Percentiles rank a stretch among this genome's conserved stretches.
Conservation (phyloP, 2,888 invertebrate species). For the Chaetoderma sp. region DNA sequence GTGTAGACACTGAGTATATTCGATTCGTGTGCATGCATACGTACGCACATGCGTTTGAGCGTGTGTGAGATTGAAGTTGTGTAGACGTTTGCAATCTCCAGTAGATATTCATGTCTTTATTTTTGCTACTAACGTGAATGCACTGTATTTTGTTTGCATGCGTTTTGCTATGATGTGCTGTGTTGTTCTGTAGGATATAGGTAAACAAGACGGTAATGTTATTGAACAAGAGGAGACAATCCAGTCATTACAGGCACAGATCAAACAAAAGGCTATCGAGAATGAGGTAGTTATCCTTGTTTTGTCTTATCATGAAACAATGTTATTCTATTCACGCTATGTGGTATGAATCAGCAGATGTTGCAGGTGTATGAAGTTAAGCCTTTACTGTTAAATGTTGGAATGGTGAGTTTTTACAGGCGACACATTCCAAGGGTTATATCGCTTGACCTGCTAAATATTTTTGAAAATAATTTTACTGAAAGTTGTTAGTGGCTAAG, state of each 20-base stretch:
- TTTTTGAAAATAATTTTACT: no score
- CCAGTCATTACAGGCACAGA: conserved; percentile 28
- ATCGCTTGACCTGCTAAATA: no score
- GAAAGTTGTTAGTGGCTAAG: no score
- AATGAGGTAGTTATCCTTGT: conserved; percentile 32
- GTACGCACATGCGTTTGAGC: not conserved
- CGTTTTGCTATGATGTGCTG: not conserved
- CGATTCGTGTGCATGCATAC: not conserved
- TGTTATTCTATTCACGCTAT: not conserved
- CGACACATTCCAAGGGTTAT: no score
- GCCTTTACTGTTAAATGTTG: no score
- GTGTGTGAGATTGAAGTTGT: not conserved
- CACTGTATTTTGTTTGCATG: not conserved
- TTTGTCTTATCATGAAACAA: not conserved
- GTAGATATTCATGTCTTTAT: not conserved
- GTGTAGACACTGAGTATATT: no score
- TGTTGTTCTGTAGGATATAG: conserved; percentile 29
- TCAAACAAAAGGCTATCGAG: conserved; percentile 31
- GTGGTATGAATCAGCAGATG: not conserved
- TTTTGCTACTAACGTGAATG: not conserved
- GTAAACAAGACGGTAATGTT: conserved; percentile 31
- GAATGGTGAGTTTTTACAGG: no score
- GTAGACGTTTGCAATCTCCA: not conserved
- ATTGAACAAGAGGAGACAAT: conserved; percentile 31
- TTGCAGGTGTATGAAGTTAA: no score